Percentiles rank a stretch among this genome's conserved stretches.
phyloP scores from a whole-genome alignment of 1,140 invertebrate genomes.

The Pseudoatta argentina region DNA sequence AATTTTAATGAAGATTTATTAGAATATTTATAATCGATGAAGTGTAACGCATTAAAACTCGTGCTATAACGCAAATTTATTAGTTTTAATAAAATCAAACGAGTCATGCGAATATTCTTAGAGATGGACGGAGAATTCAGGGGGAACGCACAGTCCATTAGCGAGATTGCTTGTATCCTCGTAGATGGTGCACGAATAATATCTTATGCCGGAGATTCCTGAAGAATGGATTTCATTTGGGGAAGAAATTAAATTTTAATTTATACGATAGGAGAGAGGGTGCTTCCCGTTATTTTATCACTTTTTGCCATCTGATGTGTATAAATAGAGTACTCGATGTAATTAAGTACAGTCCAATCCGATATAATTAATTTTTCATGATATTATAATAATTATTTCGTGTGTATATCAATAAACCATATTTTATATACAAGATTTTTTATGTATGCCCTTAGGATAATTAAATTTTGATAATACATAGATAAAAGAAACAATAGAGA shows the following conservation, averaged over 20 bases:
- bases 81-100: conserved; percentile 84
- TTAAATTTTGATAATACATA: background rate
- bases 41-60: conserved; percentile 48
- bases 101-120: conserved; percentile 80
- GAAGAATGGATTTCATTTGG: conserved; percentile 60
- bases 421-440: conserved; percentile 10
- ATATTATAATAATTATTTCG: conserved; percentile 4
- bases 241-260: conserved; percentile 60
- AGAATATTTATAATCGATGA: background rate
- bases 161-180: conserved; percentile 82
- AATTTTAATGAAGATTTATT: background rate
- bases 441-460: background rate
- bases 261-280: conserved; percentile 35
- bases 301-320: conserved; percentile 10
- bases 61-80: conserved; percentile 77
- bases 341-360: conserved; percentile 3
- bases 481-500: background rate
- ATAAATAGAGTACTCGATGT: background rate
- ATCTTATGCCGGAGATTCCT: conserved; percentile 63
- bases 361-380: conserved; percentile 16
- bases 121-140: conserved; percentile 70
- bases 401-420: background rate
- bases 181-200: conserved; percentile 75
- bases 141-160: conserved; percentile 81
- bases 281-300: conserved; percentile 22